Evolutionary conservation across 2,797 vertebrate genomes (phyloP).

Genomic region (Columba guinea): DNA sequence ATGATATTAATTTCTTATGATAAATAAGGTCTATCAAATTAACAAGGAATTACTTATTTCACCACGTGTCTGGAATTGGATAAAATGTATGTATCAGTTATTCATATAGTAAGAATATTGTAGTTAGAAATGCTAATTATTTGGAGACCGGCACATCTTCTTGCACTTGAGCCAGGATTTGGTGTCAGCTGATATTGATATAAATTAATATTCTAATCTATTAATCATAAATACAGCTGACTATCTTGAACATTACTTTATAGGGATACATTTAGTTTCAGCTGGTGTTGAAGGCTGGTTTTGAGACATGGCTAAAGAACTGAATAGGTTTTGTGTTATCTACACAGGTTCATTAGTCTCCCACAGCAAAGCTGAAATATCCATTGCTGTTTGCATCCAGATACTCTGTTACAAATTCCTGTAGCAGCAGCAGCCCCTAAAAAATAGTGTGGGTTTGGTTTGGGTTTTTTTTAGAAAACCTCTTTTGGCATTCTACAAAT

Average conservation of each 20-base stretch:
- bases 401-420: neutral
- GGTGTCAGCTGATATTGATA: neutral
- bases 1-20: neutral
- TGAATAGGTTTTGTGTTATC: neutral
- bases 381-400: neutral
- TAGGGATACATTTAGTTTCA: neutral
- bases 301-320: neutral
- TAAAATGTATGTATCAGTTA: neutral
- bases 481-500: neutral
- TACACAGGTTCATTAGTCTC: neutral
- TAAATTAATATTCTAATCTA: neutral
- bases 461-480: neutral
- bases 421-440: neutral
- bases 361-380: neutral
- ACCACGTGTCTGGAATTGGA: neutral
- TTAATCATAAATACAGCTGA: neutral
- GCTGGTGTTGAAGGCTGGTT: neutral
- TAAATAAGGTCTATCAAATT: neutral
- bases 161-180: neutral
- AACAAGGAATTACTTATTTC: neutral
- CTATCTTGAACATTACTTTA: neutral
- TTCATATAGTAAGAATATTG: neutral
- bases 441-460: neutral
- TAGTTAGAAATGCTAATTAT: neutral
- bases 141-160: neutral